Evolutionary conservation across 1,140 invertebrate species (phyloP).

Genomic region (Anastrepha ludens): DNA sequence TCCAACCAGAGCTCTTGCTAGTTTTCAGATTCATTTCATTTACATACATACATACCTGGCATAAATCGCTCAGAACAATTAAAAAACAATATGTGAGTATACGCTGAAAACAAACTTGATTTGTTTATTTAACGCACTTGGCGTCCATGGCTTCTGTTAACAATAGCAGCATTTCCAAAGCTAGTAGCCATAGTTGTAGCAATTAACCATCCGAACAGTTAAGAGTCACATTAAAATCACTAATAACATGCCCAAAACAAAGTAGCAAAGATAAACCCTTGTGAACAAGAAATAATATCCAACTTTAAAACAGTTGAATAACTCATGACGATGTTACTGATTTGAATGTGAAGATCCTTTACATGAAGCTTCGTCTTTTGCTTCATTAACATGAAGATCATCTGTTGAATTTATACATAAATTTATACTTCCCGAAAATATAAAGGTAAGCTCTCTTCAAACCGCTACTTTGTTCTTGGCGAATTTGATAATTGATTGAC

Average conservation of each 20-base stretch:
- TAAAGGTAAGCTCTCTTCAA: too few species aligned
- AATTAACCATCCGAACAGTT: neutral
- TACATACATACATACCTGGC: neutral
- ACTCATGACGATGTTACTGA: too few species aligned
- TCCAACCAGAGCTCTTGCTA: too few species aligned
- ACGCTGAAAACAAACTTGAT: slow-evolving; percentile 9
- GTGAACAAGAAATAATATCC: neutral
- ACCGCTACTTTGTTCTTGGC: too few species aligned
- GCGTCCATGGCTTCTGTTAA: slow-evolving; percentile 56
- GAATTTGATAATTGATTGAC: too few species aligned
- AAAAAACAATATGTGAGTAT: neutral
- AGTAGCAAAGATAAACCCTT: neutral
- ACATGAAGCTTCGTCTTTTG: too few species aligned
- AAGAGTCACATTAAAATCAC: neutral
- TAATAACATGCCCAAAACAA: neutral
- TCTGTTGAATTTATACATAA: too few species aligned
- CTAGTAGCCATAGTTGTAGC: slow-evolving; percentile 17
- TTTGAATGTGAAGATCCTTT: too few species aligned
- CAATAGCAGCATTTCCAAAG: neutral
- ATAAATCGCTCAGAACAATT: neutral
- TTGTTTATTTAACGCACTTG: slow-evolving; percentile 58
- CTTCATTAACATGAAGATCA: too few species aligned
- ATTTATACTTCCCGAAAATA: too few species aligned
- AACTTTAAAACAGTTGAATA: neutral
- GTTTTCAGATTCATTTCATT: neutral